phyloP scores from a whole-genome alignment of 2,797 vertebrate species.

The Hypotaenidia philippensis region DNA sequence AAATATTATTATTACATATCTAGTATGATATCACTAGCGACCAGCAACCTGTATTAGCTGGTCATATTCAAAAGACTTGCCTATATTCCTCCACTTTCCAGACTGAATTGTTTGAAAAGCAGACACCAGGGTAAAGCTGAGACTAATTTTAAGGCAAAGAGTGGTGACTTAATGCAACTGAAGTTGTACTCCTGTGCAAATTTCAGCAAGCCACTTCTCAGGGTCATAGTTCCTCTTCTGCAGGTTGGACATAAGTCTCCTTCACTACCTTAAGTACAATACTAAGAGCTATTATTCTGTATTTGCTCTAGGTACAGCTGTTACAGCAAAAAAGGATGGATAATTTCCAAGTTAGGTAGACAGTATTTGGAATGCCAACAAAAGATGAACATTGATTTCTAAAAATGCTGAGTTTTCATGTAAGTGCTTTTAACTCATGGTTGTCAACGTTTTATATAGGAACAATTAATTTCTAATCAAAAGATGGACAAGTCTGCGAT shows the following conservation, averaged over 20 bases:
- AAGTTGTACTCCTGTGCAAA: neutral
- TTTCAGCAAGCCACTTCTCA: neutral
- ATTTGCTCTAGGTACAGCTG: neutral
- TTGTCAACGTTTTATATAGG: neutral
- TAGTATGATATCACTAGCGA: neutral
- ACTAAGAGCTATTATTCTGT: neutral
- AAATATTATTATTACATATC: neutral
- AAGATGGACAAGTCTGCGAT: neutral
- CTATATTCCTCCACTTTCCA: neutral
- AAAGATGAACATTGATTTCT: neutral
- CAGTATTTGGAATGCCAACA: neutral
- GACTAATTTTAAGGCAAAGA: neutral
- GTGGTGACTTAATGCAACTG: neutral
- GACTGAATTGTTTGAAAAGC: neutral
- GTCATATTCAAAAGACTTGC: neutral
- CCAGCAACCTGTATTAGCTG: neutral
- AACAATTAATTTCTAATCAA: neutral
- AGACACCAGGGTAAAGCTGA: neutral
- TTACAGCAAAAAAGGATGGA: neutral
- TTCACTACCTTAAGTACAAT: neutral
- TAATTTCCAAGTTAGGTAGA: neutral
- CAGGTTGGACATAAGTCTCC: neutral
- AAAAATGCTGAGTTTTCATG: neutral
- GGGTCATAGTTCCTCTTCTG: neutral
- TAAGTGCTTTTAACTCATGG: neutral